Evolutionary conservation across 1,140 invertebrate genomes (phyloP).

Genomic region (Nebria ingens): DNA sequence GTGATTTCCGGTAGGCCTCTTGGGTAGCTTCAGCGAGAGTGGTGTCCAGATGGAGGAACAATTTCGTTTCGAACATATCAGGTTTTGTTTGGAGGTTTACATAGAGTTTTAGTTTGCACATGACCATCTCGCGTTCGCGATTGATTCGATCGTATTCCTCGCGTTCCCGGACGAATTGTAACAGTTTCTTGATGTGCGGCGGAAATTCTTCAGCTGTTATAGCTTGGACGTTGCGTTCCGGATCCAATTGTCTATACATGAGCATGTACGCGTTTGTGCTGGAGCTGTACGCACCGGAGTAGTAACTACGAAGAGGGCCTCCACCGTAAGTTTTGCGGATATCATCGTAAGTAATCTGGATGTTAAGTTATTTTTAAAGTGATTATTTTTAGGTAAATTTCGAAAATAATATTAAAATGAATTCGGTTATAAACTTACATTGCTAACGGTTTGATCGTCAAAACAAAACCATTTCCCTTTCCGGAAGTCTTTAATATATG

Average conservation of each 20-base stretch:
- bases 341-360: constrained; percentile 68
- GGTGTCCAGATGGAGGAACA: constrained; percentile 45
- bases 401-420: background rate
- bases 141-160: constrained; percentile 54
- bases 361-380: constrained; percentile 10
- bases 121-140: constrained; percentile 48
- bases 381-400: background rate
- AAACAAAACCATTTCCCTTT: constrained; percentile 72
- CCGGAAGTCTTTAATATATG: constrained; percentile 82
- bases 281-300: constrained; percentile 62
- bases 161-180: constrained; percentile 53
- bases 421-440: constrained; percentile 35
- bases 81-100: constrained; percentile 46
- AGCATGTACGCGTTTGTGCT: constrained; percentile 92
- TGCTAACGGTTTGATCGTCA: constrained; percentile 65
- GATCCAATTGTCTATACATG: constrained; percentile 79
- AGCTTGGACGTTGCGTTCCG: constrained; percentile 53
- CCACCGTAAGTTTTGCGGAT: constrained; percentile 80
- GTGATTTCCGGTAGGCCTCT: constrained; percentile 48
- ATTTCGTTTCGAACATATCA: constrained; percentile 40
- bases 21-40: constrained; percentile 47
- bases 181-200: constrained; percentile 56
- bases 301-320: constrained; percentile 55
- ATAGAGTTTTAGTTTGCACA: constrained; percentile 52
- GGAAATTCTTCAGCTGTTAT: constrained; percentile 63